These are phyloP conservation scores for Anarrhichthys ocellatus DNA, from an alignment of 2,113 vertebrate species.

Conservation along the genomic window DNA sequence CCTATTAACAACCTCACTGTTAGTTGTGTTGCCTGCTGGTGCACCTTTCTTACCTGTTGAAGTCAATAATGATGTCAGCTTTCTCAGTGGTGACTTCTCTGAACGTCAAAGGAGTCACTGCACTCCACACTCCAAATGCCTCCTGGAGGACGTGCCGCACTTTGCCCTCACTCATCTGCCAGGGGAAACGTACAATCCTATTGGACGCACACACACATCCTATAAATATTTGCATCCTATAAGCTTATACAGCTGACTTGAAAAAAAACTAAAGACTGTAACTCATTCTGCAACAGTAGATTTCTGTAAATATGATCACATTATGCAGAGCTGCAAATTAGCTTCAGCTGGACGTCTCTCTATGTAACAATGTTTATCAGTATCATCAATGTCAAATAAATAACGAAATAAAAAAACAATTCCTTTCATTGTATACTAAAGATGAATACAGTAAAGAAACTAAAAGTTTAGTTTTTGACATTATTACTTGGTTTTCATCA, in stretches of 20 bases:
- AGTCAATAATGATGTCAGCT: conserved; percentile 71
- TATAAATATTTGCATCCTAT: not conserved
- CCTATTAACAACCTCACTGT: not conserved
- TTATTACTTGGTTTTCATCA: no score
- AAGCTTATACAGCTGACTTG: not conserved
- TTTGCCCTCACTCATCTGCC: conserved; percentile 68
- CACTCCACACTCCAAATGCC: conserved; percentile 62
- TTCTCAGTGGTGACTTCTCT: conserved; percentile 58
- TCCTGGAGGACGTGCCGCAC: conserved; percentile 57
- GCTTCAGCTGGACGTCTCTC: no score
- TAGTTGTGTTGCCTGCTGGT: not conserved
- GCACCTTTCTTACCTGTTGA: conserved; percentile 60
- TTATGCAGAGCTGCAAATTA: no score
- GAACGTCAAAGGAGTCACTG: conserved; percentile 67
- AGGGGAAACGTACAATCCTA: conserved; percentile 71
- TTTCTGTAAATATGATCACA: no score
- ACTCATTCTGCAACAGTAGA: no score
- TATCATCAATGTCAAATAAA: no score
- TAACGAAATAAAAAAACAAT: no score
- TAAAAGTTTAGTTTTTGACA: no score
- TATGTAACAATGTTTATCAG: no score
- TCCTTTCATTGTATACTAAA: no score
- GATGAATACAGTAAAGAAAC: no score
- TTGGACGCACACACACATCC: conserved; percentile 9
- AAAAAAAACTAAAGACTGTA: not conserved